phyloP scores from a whole-genome alignment of 2,888 invertebrate genomes.

The Pollenia angustigena region DNA sequence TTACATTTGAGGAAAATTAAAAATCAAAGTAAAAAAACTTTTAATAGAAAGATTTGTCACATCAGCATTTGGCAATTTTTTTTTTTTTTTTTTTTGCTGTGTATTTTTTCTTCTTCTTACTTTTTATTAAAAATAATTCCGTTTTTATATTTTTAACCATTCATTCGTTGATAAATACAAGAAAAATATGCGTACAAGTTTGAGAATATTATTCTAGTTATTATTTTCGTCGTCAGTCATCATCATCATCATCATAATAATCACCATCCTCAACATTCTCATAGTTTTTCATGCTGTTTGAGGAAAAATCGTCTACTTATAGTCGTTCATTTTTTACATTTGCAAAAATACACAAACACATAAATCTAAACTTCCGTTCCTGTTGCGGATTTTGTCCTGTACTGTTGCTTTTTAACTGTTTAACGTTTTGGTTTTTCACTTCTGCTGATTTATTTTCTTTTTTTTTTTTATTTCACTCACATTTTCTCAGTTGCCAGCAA shows the following conservation, averaged over 20 bases:
- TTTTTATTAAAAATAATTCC: slow-evolving; percentile 26
- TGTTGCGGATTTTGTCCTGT: neutral
- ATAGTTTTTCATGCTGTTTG: slow-evolving; percentile 15
- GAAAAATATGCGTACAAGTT: neutral
- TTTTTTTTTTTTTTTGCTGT: neutral
- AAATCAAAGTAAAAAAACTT: neutral
- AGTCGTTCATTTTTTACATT: neutral
- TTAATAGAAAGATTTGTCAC: slow-evolving; percentile 37
- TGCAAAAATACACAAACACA: neutral
- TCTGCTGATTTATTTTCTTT: neutral
- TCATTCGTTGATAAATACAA: slow-evolving; percentile 10
- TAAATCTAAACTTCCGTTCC: slow-evolving; percentile 32
- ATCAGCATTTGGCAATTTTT: too few relatives aligned
- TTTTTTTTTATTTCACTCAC: neutral
- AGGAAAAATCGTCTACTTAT: neutral
- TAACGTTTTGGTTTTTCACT: slow-evolving; percentile 15
- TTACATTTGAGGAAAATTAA: slow-evolving; percentile 10
- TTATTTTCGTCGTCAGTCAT: neutral
- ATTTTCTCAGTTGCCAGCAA: neutral
- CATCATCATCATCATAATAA: neutral
- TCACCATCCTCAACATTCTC: neutral
- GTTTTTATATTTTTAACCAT: slow-evolving; percentile 37
- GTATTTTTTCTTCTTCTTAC: slow-evolving; percentile 7
- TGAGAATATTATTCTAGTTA: slow-evolving; percentile 14
- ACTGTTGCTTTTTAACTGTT: slow-evolving; percentile 13